Base-by-base conservation (phyloP, 2,113 vertebrate genomes). In the Caracal caracal region DNA sequence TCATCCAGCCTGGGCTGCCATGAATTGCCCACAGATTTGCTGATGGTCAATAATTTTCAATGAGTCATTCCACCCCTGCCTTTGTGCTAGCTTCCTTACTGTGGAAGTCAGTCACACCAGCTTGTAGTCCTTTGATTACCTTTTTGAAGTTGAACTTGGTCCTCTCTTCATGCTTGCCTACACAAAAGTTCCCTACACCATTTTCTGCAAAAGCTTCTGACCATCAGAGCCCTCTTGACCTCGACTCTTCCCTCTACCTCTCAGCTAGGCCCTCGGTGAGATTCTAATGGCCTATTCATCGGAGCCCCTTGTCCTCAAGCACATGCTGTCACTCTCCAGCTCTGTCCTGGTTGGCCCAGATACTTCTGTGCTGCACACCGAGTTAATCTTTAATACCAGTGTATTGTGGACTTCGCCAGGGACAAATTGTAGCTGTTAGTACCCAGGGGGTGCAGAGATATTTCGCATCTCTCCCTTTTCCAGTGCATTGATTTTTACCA, bases 121-220 rank as follows among this genome's bases (percentile, higher is more conserved):
- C 86, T 82, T 96, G 87, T 92, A 90, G 79, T 70, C 90, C 94
- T 98, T 95, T 89, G 95, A 97, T 97, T 84, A 94, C 40, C 85
- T 97, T 71, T 97, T 80, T 86, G 94, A 97, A 96, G 84, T 97
- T 97, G 93, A 93, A 94, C 81, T 93, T 40, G 75, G 37, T 95
- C 70, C 91, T 30, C 63, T 95, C 79, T 87, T 66, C 49, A 28
- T n/a, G 43, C 37, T 79, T 88, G 30, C 75, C 83, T 63, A 87
- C 1, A 43, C 6, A 68, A 65, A 90, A 40, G 3, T 37, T 43
- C 6, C 11, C n/a, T 37, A 20, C 4, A 20, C 26, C 4, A 3
- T 81, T 91, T 76, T 83, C 53, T 95, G 88, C 75, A 90, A 96
- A 96, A 79, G 59, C 51, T 49, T 71, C 73, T 97, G 94, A 96